Base-by-base conservation (phyloP, 2,113 vertebrate genomes). In the Lutjanus erythropterus region DNA sequence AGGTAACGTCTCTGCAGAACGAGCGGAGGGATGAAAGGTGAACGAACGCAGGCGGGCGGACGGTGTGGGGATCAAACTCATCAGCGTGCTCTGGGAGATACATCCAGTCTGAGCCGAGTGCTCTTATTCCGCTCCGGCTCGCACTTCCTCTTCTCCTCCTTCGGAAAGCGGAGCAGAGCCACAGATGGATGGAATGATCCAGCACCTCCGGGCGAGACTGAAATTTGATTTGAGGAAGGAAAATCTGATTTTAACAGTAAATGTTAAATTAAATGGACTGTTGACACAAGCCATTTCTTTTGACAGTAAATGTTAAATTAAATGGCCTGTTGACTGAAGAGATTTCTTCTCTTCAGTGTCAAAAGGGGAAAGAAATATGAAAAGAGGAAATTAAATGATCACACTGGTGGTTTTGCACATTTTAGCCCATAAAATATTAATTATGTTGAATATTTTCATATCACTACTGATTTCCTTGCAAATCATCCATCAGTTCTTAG, bases 41-140 rank as follows among this genome's bases (percentile, higher is more conserved):
- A 71, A 21, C 0, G 9, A 61, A 58, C 0, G 70, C 60, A 29
- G 62, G 75, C 66, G 29, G 42, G 50, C 61, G 21, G 60, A n/a
- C 7, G 1, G 41, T 5, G 47, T 2, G 56, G 66, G 85, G 88
- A 81, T 91, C 86, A 88, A 86, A 89, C 86, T 87, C 89, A 92
- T 90, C 90, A 86, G 55, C 29, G 8, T 69, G 50, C 42, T 80
- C 53, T 21, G 10, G 33, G 56, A 81, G 68, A 76, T 55, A 29
- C 65, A 53, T 62, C 60, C 68, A 70, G 60, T 35, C 39, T 31
- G 46, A 60, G 84, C 49, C 11, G 0, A 66, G 70, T 6, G 23
- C 64, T 71, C 75, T 56, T 37, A 67, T 42, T 27, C 64, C 21
- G 11, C 58, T 53, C 19, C 2, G 19, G 60, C 9, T 46, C 1